A percentile compares a stretch with the other conserved stretches of the same genome.
phyloP scores from a whole-genome alignment of 2,113 vertebrate species.

The Myrmecobius fasciatus region DNA sequence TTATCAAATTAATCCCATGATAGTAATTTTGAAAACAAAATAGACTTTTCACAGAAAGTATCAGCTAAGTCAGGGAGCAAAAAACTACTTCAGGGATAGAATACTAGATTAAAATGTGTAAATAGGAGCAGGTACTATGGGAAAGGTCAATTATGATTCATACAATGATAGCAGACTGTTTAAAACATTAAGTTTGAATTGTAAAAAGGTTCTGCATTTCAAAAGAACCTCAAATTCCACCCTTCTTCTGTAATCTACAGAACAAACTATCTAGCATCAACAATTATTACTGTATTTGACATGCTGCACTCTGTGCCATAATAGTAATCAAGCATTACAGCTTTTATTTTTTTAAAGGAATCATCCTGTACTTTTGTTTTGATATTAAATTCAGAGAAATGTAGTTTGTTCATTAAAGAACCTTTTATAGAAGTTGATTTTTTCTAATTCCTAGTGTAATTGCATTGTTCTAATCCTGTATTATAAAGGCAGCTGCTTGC shows the following conservation, averaged over 20 bases:
- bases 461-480: conserved; percentile 96
- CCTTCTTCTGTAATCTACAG: not conserved
- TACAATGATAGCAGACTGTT: not conserved
- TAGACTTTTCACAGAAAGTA: not conserved
- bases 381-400: conserved; percentile 79
- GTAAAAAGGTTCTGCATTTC: conserved; percentile 18
- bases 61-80: conserved; percentile 33
- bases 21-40: conserved; percentile 38
- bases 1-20: conserved; percentile 34
- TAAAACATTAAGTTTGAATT: conserved; percentile 5
- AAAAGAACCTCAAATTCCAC: not conserved
- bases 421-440: conserved; percentile 85
- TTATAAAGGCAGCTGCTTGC: conserved; percentile 94
- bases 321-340: conserved; percentile 62
- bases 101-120: conserved; percentile 35
- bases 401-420: conserved; percentile 82
- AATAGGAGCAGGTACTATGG: not conserved
- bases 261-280: conserved; percentile 40
- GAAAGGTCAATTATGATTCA: conserved; percentile 25
- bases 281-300: conserved; percentile 55
- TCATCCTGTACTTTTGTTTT: conserved; percentile 73
- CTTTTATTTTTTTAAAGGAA: conserved; percentile 51
- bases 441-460: conserved; percentile 91
- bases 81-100: conserved; percentile 24
- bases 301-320: conserved; percentile 62